A percentile compares a stretch with the other conserved stretches of the same genome.
These are phyloP conservation scores for Protodeltote pygarga DNA, from an alignment of 2,888 invertebrate genomes.

Conservation along the genomic window DNA sequence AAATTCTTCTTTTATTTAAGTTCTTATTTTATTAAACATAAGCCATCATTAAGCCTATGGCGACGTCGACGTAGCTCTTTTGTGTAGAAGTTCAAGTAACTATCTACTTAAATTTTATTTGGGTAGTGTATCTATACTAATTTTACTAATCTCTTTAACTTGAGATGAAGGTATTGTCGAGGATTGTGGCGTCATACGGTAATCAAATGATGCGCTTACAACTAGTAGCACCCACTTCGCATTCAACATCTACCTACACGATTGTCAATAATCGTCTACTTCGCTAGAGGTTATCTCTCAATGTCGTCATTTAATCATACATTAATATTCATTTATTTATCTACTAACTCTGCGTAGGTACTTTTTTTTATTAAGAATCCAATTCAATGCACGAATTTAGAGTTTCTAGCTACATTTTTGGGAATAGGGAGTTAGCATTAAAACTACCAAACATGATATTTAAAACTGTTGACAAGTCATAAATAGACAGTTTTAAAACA, in stretches of 20 bases:
- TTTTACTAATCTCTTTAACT: conserved; percentile 14
- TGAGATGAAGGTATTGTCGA: conserved; percentile 8
- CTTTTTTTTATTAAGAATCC: conserved; percentile 1
- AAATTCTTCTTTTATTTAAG: too few species aligned
- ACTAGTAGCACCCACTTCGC: conserved; percentile 32
- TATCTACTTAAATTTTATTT: neutral
- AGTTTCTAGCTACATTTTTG: conserved; percentile 8
- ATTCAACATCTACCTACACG: conserved; percentile 35
- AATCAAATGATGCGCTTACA: conserved; percentile 37
- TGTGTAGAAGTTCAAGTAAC: neutral
- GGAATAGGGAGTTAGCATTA: conserved; percentile 8
- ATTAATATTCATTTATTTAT: conserved; percentile 8
- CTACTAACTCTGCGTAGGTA: conserved; percentile 27
- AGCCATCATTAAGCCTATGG: neutral
- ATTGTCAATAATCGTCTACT: conserved; percentile 38
- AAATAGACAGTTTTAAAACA: conserved; percentile 8
- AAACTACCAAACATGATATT: conserved; percentile 24
- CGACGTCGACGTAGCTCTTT: too few species aligned
- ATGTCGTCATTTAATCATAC: conserved; percentile 36
- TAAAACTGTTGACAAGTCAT: too few species aligned
- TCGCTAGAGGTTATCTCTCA: conserved; percentile 46
- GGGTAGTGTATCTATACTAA: conserved; percentile 1
- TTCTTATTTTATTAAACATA: conserved; percentile 11
- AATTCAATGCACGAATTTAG: conserved; percentile 22
- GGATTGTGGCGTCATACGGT: conserved; percentile 16